These are phyloP conservation scores for Urophycis tenuis DNA, from an alignment of 2,797 vertebrate genomes.

Conservation along the genomic window DNA sequence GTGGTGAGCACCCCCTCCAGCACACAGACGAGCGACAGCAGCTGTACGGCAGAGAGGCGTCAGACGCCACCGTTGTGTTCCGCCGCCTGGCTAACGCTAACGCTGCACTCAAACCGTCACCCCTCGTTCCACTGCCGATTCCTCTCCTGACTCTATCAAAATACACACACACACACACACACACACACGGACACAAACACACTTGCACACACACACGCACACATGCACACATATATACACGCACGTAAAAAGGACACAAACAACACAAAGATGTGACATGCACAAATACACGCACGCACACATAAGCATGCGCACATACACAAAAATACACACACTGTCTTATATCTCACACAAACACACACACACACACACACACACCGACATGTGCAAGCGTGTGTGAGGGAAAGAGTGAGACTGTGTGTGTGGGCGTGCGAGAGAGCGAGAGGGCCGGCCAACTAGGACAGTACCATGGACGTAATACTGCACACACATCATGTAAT, in stretches of 20 bases:
- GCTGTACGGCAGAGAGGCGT: neutral
- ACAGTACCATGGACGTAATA: neutral
- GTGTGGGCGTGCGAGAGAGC: neutral
- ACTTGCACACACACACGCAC: too few relatives aligned
- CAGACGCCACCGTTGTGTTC: neutral
- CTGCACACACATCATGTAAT: neutral
- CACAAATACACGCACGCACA: too few relatives aligned
- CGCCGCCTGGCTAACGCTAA: neutral
- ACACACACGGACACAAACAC: neutral
- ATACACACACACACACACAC: neutral
- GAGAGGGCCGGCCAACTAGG: neutral
- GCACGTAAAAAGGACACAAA: too few relatives aligned
- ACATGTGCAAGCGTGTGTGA: neutral
- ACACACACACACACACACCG: too few relatives aligned
- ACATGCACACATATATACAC: neutral
- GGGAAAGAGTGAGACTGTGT: neutral
- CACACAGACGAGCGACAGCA: neutral
- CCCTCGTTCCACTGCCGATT: neutral
- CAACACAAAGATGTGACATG: too few relatives aligned
- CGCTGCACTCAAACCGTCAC: neutral
- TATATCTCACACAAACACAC: too few relatives aligned
- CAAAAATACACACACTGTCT: too few relatives aligned
- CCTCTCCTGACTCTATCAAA: neutral
- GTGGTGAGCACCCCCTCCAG: too few relatives aligned
- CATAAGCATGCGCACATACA: too few relatives aligned